Evolutionary conservation across 2,888 invertebrate species (phyloP).

Genomic region (Glyphotaelius pellucidus): DNA sequence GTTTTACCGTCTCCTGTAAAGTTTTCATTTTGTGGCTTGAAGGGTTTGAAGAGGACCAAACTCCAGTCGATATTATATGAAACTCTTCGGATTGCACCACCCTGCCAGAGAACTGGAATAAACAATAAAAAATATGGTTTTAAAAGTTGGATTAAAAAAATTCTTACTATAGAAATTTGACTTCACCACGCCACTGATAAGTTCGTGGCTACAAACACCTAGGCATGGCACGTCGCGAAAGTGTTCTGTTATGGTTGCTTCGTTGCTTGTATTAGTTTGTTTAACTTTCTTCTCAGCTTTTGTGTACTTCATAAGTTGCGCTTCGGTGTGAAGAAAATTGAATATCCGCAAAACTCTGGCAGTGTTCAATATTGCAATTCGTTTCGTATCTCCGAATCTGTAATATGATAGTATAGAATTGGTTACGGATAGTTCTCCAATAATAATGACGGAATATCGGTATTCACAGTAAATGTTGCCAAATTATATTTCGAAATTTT

Average conservation of each 20-base stretch:
- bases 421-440: no score
- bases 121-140: no score
- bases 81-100: no score
- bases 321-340: background rate
- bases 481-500: no score
- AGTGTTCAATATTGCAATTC: background rate
- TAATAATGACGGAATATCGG: no score
- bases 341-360: background rate
- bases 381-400: background rate
- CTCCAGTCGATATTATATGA: no score
- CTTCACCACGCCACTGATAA: background rate
- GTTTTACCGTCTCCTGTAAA: no score
- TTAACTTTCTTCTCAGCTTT: background rate
- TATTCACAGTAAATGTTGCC: no score
- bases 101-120: no score
- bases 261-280: background rate
- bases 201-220: background rate
- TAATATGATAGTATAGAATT: background rate
- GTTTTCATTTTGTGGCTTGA: no score
- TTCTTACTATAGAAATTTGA: background rate
- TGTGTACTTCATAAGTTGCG: background rate
- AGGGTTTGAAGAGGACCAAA: no score
- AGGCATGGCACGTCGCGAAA: background rate
- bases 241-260: background rate
- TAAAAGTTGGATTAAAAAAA: background rate